Conservation (phyloP, 2,797 vertebrate species). For the Intellagama lesueurii region DNA sequence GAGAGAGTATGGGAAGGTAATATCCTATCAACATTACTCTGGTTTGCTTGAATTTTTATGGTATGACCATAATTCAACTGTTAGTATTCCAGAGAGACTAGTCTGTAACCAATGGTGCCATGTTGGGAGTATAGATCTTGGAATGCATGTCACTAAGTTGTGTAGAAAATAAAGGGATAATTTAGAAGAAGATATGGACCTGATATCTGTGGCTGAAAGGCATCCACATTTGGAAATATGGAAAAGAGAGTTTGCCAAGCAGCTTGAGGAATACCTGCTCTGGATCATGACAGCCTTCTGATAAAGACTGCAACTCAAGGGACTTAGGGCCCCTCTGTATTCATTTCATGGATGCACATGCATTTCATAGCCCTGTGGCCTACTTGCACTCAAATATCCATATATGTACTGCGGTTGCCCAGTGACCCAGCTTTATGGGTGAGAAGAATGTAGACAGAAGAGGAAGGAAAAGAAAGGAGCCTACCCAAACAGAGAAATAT, state of each 20-base stretch:
- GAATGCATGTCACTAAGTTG: not conserved
- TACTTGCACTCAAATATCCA: not conserved
- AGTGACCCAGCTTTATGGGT: not conserved
- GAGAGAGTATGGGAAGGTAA: not conserved
- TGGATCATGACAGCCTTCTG: not conserved
- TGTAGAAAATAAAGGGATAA: not conserved
- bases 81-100: not conserved
- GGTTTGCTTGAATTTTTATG: not conserved
- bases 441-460: not conserved
- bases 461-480: not conserved
- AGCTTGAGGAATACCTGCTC: not conserved
- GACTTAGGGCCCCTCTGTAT: not conserved
- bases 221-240: not conserved
- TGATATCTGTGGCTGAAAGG: not conserved
- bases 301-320: not conserved
- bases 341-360: not conserved
- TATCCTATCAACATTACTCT: not conserved
- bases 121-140: no score
- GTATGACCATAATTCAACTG: not conserved
- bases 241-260: not conserved
- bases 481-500: not conserved
- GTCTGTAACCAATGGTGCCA: not conserved
- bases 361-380: not conserved
- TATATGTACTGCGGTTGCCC: not conserved
- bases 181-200: not conserved